These are phyloP conservation scores for Dipus sagitta DNA, from an alignment of 2,797 vertebrate genomes.

Conservation along the genomic window DNA sequence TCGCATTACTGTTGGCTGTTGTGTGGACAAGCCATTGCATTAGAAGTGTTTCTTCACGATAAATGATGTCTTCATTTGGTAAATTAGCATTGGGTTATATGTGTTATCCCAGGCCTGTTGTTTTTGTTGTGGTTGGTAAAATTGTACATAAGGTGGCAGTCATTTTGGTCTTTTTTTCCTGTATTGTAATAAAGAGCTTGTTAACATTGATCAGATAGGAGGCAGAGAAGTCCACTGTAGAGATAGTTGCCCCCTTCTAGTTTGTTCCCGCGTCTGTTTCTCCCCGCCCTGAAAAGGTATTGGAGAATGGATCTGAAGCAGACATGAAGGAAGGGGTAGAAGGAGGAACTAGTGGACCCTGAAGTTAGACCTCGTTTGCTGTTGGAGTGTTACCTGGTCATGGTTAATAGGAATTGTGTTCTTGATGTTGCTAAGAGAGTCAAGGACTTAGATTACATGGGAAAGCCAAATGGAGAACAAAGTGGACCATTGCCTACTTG, in stretches of 20 bases:
- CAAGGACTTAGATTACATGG: neutral
- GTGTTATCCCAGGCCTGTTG: neutral
- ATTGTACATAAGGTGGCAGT: neutral
- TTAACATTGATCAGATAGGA: neutral
- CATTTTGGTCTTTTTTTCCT: neutral
- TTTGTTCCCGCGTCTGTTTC: neutral
- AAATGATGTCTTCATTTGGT: neutral
- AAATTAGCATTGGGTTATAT: slow-evolving; percentile 17
- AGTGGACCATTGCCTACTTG: neutral
- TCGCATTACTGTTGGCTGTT: neutral
- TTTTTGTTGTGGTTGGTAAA: neutral
- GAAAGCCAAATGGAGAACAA: neutral
- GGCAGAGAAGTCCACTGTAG: neutral
- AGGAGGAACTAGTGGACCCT: slow-evolving; percentile 3
- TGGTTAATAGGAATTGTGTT: neutral
- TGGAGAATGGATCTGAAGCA: slow-evolving; percentile 49
- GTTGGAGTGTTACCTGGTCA: neutral
- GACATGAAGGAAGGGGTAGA: neutral
- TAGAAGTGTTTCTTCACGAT: slow-evolving; percentile 14
- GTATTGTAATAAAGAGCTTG: slow-evolving; percentile 1
- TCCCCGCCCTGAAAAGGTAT: neutral
- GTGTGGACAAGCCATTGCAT: neutral
- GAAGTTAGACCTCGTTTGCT: neutral
- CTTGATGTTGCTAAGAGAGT: neutral
- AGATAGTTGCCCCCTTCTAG: neutral